Evolutionary conservation across 2,888 invertebrate species (phyloP).

Genomic region (Cataglyphis cursor): DNA sequence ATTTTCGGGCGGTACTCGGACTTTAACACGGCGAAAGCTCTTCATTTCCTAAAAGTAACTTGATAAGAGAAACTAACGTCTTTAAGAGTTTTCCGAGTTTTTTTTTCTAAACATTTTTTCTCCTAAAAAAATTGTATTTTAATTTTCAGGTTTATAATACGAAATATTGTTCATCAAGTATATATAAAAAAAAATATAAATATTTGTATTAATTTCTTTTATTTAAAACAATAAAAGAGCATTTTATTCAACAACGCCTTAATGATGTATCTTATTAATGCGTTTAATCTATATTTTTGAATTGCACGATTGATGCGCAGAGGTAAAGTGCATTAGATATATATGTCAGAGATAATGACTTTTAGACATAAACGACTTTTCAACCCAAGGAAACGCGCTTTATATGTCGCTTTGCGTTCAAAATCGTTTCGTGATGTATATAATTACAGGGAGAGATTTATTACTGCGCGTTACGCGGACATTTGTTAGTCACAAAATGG

Average conservation of each 20-base stretch:
- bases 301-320: conserved; percentile 18
- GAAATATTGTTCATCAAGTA: background rate
- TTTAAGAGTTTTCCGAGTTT: background rate
- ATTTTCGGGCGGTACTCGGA: conserved; percentile 13
- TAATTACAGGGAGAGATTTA: conserved; percentile 49
- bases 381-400: conserved; percentile 8
- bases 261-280: conserved; percentile 32
- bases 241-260: conserved; percentile 14
- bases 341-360: conserved; percentile 36
- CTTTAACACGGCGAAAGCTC: no score
- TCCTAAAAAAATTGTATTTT: background rate
- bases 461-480: conserved; percentile 45
- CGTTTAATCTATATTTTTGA: conserved; percentile 33
- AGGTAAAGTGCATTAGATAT: conserved; percentile 17
- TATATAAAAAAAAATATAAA: background rate
- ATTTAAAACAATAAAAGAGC: background rate
- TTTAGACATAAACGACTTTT: conserved; percentile 48
- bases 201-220: background rate
- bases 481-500: conserved; percentile 53
- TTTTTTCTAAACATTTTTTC: background rate
- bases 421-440: conserved; percentile 40
- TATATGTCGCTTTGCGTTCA: conserved; percentile 25
- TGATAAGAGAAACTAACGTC: background rate
- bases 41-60: background rate
- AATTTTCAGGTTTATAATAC: background rate